These are phyloP conservation scores for Agriopis leucophaearia DNA, from an alignment of 2,888 invertebrate genomes.

Conservation along the genomic window DNA sequence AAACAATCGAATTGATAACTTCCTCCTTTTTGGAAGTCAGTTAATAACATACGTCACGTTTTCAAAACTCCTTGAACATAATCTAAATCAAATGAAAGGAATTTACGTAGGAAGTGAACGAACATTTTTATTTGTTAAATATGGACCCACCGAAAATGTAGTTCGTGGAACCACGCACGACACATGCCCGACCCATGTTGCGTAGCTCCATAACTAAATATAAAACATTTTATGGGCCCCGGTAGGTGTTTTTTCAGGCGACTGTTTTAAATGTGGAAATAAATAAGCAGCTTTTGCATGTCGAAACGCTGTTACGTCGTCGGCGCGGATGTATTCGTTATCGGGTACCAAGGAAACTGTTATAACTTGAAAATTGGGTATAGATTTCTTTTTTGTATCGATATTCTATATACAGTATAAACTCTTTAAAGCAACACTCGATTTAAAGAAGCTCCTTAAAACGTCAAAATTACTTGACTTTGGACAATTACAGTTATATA, in stretches of 20 bases:
- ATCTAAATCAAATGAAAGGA: constrained; percentile 2
- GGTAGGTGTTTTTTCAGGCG: constrained; percentile 31
- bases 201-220: constrained; percentile 12
- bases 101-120: constrained; percentile 2
- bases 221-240: constrained; percentile 22
- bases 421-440: too few species aligned
- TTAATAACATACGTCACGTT: too few species aligned
- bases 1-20: too few species aligned
- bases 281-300: constrained; percentile 23
- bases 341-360: constrained; percentile 14
- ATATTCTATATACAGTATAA: too few species aligned
- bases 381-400: too few species aligned
- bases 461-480: too few species aligned
- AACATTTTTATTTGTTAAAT: not conserved
- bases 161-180: constrained; percentile 7
- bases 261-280: constrained; percentile 20
- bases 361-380: not conserved
- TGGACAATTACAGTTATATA: too few species aligned
- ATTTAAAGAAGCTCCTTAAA: too few species aligned
- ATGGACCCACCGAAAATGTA: not conserved
- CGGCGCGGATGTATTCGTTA: constrained; percentile 16
- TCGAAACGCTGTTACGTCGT: constrained; percentile 20
- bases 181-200: not conserved
- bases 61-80: not conserved
- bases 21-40: too few species aligned